Base-by-base conservation (phyloP, 2,113 vertebrate genomes). In the Strigops habroptila region DNA sequence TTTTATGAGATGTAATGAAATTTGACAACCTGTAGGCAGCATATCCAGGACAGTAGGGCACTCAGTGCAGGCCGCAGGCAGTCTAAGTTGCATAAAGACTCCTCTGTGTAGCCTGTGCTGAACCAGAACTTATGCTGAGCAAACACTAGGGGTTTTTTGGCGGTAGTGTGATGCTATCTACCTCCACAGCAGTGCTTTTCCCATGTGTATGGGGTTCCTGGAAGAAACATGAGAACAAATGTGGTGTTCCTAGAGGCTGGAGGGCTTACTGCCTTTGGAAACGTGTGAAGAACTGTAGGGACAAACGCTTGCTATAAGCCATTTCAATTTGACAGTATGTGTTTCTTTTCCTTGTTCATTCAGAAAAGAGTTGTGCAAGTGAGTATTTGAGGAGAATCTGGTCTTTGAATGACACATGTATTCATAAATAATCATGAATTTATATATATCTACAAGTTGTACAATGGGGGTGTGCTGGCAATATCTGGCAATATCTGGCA, bases 61-160 rank as follows among this genome's bases (percentile, higher is more conserved):
- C 5, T 12, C 22, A 3, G 1, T 33, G n/a, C 8, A 53, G 52
- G n/a, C 19, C 10, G 63, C 13, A 77, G 5, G 33, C 46, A 25
- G 5, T 60, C 24, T 80, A 16, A 52, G 46, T 53, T 55, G 8
- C 18, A 18, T 23, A 41, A 89, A 63, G 25, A 11, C 18, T 53
- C 18, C 24, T 0, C 0, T 49, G 43, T 14, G 24, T 59, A 80
- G 23, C n/a, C 59, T 80, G 23, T 43, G 11, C 25, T 70, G 39
- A 62, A 23, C 18, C 35, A 60, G 67, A 80, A 18, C 27, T 51
- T 67, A n/a, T 6, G 7, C 3, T 57, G 52, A 90, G 6, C 10
- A 71, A 67, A 75, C 5, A n/a, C 4, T 46, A 64, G 13, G 3
- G 0, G 0, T 16, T 27, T 52, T 91, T 55, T 31, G 0, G 39